A percentile compares a stretch with the other conserved stretches of the same genome.
Conservation (phyloP, 1,140 invertebrate genomes). For the Camponotus pennsylvanicus region DNA sequence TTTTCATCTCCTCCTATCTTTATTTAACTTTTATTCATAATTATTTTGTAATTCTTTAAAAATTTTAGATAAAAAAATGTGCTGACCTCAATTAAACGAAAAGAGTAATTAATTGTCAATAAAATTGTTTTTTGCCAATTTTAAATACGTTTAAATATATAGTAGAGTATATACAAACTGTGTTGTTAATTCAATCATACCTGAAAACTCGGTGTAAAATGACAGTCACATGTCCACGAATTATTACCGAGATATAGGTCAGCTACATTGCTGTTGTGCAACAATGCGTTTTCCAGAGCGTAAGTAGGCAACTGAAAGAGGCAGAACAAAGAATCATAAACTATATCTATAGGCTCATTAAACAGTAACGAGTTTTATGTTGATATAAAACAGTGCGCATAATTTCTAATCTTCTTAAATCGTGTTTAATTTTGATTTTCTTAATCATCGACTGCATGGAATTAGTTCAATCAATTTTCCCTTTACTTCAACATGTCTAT, state of each 20-base stretch:
- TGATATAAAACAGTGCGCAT: neutral
- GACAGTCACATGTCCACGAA: slow-evolving; percentile 93
- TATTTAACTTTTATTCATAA: neutral
- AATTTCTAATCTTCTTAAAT: slow-evolving; percentile 16
- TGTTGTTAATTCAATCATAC: slow-evolving; percentile 74
- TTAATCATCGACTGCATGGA: neutral
- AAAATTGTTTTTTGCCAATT: too few relatives aligned
- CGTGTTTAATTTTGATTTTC: neutral
- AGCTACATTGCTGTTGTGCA: slow-evolving; percentile 90
- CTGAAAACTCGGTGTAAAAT: slow-evolving; percentile 92
- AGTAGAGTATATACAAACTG: neutral
- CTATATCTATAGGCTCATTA: neutral
- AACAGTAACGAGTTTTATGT: neutral
- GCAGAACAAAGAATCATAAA: slow-evolving; percentile 31
- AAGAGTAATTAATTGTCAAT: neutral
- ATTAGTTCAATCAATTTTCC: slow-evolving; percentile 5
- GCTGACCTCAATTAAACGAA: neutral
- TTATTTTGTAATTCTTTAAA: neutral
- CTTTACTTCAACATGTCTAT: neutral
- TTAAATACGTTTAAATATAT: neutral
- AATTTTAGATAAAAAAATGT: neutral
- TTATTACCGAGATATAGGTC: slow-evolving; percentile 90
- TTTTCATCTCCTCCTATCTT: neutral
- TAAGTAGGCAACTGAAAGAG: slow-evolving; percentile 90
- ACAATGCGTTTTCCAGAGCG: slow-evolving; percentile 92